Evolutionary conservation across 2,797 vertebrate species (phyloP), one percentile per base, ranked within the genome.

Genomic region (Arrhamphus sclerolepis): DNA sequence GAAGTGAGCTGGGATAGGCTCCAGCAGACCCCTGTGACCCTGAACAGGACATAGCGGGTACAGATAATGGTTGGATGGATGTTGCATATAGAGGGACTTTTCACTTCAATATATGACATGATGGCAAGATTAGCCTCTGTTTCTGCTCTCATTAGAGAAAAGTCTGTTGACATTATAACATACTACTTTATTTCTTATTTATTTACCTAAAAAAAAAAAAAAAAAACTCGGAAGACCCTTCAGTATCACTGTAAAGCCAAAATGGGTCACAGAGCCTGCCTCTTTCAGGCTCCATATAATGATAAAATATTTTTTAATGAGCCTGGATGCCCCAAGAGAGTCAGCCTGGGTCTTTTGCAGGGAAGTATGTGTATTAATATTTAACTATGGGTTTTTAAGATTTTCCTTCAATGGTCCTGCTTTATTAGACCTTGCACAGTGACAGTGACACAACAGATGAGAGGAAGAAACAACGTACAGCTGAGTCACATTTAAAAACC

Each of bases 291-390:
- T 58, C 52, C 56, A 20, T 78, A 59, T 81, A 66, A 58, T 46
- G 14, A 18, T 1, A 10, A 58, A 75, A 66, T 76, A 49, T 70
- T 66, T 80, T 87, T 86, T 89, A 86, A 89, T 87, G 80, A 89
- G 83, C 62, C 53, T 20, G 20, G 75, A 62, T 85, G 60, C 66
- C 77, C 65, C 66, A 17, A 49, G 78, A 84, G 82, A 75, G 55
- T 58, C 14, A 7, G 29, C 50, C 62, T 34, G 50, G 56, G 65
- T 75, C 62, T 62, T 31, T 43, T 71, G 75, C 72, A 77, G 43
- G 68, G 68, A 70, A 71, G 53, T 59, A 66, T 65, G 52, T 0
- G 7, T 62, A 74, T 88, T 79, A 81, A 77, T 87, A 82, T 77
- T 88, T 86, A 28, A 87, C 80, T 51, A 52, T 34, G 18, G n/a